phyloP scores from a whole-genome alignment of 1,140 invertebrate genomes.

The Cecropterus lyciades region DNA sequence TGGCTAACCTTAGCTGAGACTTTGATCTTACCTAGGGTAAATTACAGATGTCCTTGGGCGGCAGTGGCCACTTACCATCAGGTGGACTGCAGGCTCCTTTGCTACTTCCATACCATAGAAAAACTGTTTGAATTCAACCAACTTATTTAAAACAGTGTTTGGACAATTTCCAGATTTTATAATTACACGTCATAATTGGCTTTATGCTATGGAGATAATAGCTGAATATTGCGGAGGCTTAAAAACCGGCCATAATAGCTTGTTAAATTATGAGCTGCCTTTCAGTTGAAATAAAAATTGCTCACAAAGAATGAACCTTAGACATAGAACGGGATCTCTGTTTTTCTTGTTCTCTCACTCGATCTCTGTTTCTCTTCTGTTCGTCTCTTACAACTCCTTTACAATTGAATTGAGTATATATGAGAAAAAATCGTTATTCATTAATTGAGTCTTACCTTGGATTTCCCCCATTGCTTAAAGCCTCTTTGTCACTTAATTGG shows the following conservation, averaged over 20 bases:
- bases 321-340: neutral
- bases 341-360: too few relatives aligned
- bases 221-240: neutral
- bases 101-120: too few relatives aligned
- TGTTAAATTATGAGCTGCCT: neutral
- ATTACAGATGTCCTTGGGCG: too few relatives aligned
- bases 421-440: too few relatives aligned
- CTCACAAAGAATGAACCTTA: neutral
- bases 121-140: neutral
- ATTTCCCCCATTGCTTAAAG: neutral
- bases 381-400: too few relatives aligned
- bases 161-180: neutral
- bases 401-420: too few relatives aligned
- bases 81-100: too few relatives aligned
- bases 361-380: too few relatives aligned
- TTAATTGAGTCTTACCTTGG: too few relatives aligned
- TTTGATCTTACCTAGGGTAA: too few relatives aligned
- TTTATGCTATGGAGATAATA: neutral
- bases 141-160: neutral
- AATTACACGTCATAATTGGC: neutral
- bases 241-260: neutral
- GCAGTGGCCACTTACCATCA: too few relatives aligned
- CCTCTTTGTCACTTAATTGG: neutral
- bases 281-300: neutral
- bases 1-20: too few relatives aligned